Evolutionary conservation across 1,140 invertebrate genomes (phyloP), one percentile per base, ranked within the genome.

Genomic region (Camponotus floridanus): DNA sequence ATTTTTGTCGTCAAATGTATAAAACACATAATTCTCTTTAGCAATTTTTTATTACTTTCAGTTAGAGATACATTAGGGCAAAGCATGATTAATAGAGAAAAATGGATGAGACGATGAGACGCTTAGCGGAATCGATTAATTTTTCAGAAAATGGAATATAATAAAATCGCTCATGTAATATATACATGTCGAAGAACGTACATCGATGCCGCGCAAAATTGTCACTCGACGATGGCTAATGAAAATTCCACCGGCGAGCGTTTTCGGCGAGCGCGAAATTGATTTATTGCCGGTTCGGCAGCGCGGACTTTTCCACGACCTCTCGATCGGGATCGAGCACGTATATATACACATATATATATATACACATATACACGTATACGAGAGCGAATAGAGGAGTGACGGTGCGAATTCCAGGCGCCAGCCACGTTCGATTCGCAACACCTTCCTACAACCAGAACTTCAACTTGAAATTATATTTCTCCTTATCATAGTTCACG

Each of bases 401-500:
- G 76, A 80, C 65, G 79, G 18, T 83, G 76, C 76, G 65, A 80
- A 70, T 70, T 86, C 78, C 76, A 70, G 62, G 85, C 76, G 85
- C 76, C 83, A 80, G 71, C 62, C 83, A 67, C 71, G 45, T 85
- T 51, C 83, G 83, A 85, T 78, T 85, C 45, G 79, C 79, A 83
- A 83, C 68, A 83, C 79, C 79, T 83, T 83, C 79, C 79, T 83
- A 83, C 68, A 74, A 83, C 79, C 79, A 83, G 79, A 83, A 83
- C 79, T 83, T 83, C 79, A 83, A 83, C 79, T 83, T 83, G 79
- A 83, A 83, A 83, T 83, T 83, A 51, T 51, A 83, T 83, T 83
- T 83, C 79, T 83, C 79, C 79, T 83, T 83, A 83, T 83, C 79
- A 83, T 83, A 83, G 79, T 83, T 83, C 79, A 83, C 79, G 79